phyloP scores from a whole-genome alignment of 2,797 vertebrate genomes.

The Crotalus adamanteus region DNA sequence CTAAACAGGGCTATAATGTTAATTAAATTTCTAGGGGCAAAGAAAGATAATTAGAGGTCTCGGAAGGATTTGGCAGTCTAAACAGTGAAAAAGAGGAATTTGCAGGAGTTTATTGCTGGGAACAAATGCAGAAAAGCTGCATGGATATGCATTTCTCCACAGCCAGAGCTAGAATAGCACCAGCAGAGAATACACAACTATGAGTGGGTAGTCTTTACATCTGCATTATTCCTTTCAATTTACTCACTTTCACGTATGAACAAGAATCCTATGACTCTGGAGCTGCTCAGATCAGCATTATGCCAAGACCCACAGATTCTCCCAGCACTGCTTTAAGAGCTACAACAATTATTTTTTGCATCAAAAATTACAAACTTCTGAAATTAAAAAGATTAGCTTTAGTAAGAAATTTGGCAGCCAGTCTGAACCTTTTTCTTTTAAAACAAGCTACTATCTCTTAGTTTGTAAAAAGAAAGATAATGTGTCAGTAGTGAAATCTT shows the following conservation, averaged over 20 bases:
- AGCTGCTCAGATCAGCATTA: neutral
- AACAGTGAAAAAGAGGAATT: neutral
- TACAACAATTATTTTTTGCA: neutral
- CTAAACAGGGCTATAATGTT: neutral
- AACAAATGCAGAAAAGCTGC: neutral
- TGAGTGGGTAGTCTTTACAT: neutral
- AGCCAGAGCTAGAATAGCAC: neutral
- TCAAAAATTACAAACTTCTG: neutral
- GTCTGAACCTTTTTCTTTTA: neutral
- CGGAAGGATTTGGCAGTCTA: neutral
- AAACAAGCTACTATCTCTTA: neutral
- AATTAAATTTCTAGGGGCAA: neutral
- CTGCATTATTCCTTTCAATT: neutral
- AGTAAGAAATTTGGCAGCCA: neutral
- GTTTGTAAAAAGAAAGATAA: neutral
- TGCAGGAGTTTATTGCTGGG: neutral
- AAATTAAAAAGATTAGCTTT: neutral
- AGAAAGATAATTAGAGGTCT: neutral
- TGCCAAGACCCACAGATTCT: neutral
- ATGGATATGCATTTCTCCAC: neutral
- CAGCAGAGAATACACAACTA: neutral
- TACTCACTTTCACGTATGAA: neutral
- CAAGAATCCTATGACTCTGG: neutral
- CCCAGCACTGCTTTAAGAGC: neutral
- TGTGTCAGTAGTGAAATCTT: neutral